Percentiles rank a stretch among this genome's conserved stretches.
Conservation (phyloP, 2,888 invertebrate genomes). For the Pollenia angustigena region DNA sequence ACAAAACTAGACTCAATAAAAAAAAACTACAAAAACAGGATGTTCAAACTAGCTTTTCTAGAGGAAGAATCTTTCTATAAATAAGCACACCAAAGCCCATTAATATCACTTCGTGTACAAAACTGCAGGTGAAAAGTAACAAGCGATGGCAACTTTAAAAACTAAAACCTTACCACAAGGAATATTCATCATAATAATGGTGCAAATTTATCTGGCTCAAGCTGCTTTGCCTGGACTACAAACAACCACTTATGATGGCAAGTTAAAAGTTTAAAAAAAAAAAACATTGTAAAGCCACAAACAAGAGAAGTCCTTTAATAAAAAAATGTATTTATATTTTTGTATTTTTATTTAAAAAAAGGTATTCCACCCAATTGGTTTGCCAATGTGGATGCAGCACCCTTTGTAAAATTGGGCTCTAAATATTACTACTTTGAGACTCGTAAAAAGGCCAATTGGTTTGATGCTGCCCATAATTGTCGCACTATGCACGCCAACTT, state of each 20-base stretch:
- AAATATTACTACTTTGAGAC: constrained; percentile 56
- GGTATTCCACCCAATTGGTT: constrained; percentile 65
- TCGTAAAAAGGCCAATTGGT: constrained; percentile 37
- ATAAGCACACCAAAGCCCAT: constrained; percentile 33
- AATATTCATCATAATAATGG: constrained; percentile 9
- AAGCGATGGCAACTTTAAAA: constrained; percentile 39
- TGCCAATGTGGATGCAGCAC: constrained; percentile 60
- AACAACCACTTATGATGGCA: constrained; percentile 61
- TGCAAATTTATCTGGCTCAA: constrained; percentile 11
- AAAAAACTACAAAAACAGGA: constrained; percentile 39
- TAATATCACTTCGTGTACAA: constrained; percentile 38
- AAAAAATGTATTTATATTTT: not conserved
- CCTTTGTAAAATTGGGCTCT: constrained; percentile 49
- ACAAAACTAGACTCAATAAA: not conserved
- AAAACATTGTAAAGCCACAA: not conserved
- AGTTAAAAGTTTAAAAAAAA: constrained; percentile 13
- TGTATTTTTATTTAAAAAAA: not conserved
- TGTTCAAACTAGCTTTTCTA: constrained; percentile 12
- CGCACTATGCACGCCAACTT: constrained; percentile 60
- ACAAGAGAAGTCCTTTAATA: not conserved
- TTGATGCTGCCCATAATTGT: constrained; percentile 46
- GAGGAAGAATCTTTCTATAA: constrained; percentile 36
- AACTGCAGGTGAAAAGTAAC: constrained; percentile 28
- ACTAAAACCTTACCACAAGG: not conserved
- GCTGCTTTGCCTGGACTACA: constrained; percentile 56